Evolutionary conservation across 2,797 vertebrate species (phyloP).

Genomic region (Myiotriccus ornatus): DNA sequence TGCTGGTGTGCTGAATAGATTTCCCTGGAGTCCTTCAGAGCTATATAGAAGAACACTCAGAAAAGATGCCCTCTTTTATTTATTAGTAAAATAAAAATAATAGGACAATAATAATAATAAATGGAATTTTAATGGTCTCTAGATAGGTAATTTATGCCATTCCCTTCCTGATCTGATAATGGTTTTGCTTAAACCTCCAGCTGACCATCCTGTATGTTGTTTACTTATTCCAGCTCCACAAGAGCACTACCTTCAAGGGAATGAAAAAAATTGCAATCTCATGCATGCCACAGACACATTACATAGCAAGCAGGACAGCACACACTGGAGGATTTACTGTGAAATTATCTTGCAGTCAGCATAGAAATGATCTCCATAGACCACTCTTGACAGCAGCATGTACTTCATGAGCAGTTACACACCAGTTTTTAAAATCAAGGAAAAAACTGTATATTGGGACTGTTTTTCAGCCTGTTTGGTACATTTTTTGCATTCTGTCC

Average conservation of each 20-base stretch:
- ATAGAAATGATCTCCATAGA: slow-evolving; percentile 61
- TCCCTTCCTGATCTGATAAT: not conserved
- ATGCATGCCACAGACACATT: slow-evolving; percentile 77
- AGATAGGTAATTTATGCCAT: not conserved
- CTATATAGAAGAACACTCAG: not conserved
- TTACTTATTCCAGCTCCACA: slow-evolving; percentile 67
- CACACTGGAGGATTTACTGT: slow-evolving; percentile 62
- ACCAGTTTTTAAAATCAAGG: slow-evolving; percentile 74
- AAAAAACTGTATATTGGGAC: slow-evolving; percentile 67
- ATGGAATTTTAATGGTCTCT: not conserved
- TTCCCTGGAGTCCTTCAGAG: not conserved
- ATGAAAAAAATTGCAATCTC: slow-evolving; percentile 73
- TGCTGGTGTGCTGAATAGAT: not conserved
- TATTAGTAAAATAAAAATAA: not conserved
- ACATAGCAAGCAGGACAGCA: slow-evolving; percentile 48
- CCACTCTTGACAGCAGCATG: slow-evolving; percentile 73
- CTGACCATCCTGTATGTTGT: slow-evolving; percentile 50
- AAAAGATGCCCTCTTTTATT: not conserved
- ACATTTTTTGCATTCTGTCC: slow-evolving; percentile 78
- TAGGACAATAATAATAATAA: not conserved
- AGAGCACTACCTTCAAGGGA: slow-evolving; percentile 71
- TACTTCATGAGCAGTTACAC: slow-evolving; percentile 63
- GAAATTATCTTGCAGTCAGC: slow-evolving; percentile 70
- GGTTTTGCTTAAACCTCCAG: slow-evolving; percentile 51
- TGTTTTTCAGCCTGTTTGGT: slow-evolving; percentile 80